These are phyloP conservation scores for Liopterus haemorrhoidalis DNA, from an alignment of 2,888 invertebrate species.

Conservation along the genomic window DNA sequence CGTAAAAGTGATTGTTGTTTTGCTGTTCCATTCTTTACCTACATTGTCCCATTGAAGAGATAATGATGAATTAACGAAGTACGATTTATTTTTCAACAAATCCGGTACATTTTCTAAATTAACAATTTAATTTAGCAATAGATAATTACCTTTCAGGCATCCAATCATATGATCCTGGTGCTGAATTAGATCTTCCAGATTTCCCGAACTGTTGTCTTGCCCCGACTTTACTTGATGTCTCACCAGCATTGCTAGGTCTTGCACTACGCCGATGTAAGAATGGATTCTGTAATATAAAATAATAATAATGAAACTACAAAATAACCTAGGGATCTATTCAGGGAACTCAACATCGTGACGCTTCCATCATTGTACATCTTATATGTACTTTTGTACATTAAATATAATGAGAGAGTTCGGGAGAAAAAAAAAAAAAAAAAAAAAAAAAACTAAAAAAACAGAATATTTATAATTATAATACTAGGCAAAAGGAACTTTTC, in stretches of 20 bases:
- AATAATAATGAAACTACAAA: not conserved
- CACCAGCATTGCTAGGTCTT: conserved; percentile 37
- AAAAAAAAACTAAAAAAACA: too few species aligned
- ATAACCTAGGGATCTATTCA: not conserved
- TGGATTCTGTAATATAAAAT: conserved; percentile 50
- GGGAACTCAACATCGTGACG: not conserved
- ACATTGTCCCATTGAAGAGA: too few species aligned
- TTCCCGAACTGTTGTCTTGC: conserved; percentile 43
- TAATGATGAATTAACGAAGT: not conserved
- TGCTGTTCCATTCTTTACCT: too few species aligned
- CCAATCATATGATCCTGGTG: conserved; percentile 60
- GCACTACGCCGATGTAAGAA: conserved; percentile 45
- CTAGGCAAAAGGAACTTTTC: too few species aligned
- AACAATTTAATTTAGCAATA: not conserved
- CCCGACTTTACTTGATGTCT: conserved; percentile 32
- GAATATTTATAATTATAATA: too few species aligned
- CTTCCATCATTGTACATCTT: not conserved
- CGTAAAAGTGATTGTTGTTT: too few species aligned
- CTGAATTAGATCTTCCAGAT: conserved; percentile 68
- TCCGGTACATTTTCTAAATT: not conserved
- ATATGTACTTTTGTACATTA: not conserved
- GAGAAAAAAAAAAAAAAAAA: too few species aligned
- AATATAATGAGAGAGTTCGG: too few species aligned
- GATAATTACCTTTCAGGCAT: conserved; percentile 31
- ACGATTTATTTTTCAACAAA: not conserved